A percentile compares a stretch with the other conserved stretches of the same genome.
Evolutionary conservation across 2,888 invertebrate species (phyloP).

Genomic region (Lordiphosa fenestrarum): DNA sequence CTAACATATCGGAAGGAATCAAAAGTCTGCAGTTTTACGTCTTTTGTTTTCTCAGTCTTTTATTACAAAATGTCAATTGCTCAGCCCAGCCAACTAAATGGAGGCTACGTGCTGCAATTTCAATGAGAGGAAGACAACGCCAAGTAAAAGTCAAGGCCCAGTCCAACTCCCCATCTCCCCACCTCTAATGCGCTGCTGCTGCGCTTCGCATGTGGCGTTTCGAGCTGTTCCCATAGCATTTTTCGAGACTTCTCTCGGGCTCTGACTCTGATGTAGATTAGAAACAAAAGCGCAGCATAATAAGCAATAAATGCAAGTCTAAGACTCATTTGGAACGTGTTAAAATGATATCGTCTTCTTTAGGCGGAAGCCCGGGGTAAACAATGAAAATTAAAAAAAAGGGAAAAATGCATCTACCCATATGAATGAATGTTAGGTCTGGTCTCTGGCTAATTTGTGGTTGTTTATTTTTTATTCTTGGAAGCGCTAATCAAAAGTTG

Average conservation of each 20-base stretch:
- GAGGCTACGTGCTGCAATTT: conserved; percentile 63
- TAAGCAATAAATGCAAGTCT: conserved; percentile 40
- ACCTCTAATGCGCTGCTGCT: conserved; percentile 4
- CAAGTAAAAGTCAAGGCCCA: conserved; percentile 55
- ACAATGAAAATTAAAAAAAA: conserved; percentile 11
- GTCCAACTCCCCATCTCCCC: not conserved
- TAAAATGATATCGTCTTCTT: conserved; percentile 35
- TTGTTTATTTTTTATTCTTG: conserved; percentile 52
- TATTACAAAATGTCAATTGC: conserved; percentile 57
- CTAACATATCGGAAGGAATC: too few species aligned
- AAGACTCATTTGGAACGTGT: conserved; percentile 32
- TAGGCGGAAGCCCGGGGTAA: not conserved
- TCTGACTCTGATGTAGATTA: conserved; percentile 41
- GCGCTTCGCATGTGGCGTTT: conserved; percentile 36
- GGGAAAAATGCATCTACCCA: conserved; percentile 7
- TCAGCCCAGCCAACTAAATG: conserved; percentile 51
- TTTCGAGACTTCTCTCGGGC: conserved; percentile 1
- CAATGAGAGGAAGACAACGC: conserved; percentile 39
- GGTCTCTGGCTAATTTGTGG: conserved; percentile 56
- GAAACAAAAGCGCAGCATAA: conserved; percentile 40
- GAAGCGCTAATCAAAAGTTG: conserved; percentile 68
- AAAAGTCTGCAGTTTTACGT: too few species aligned
- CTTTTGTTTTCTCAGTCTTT: not conserved
- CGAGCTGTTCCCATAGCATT: not conserved
- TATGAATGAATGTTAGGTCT: conserved; percentile 28